phyloP scores from a whole-genome alignment of 2,113 vertebrate species.

The Bolborhynchus lineola region DNA sequence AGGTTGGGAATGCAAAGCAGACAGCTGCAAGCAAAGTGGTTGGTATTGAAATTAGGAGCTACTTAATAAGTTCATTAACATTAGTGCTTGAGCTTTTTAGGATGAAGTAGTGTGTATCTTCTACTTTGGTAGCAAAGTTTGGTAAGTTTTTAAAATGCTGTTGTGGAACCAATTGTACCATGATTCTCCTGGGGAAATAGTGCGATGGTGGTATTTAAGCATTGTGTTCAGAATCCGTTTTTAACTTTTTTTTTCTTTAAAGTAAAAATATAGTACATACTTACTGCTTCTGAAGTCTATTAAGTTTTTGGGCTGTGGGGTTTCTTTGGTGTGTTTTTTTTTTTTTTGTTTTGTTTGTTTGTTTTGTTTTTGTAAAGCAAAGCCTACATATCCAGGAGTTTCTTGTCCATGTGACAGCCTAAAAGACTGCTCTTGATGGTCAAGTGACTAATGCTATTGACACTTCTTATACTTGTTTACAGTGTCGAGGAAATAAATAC shows the following conservation, averaged over 20 bases:
- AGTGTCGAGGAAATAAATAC: background rate
- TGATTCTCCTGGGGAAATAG: background rate
- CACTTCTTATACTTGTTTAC: background rate
- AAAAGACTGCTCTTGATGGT: background rate
- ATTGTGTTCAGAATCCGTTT: background rate
- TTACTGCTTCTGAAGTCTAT: background rate
- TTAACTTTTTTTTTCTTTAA: background rate
- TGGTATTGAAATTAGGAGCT: no score
- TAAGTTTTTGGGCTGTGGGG: no score
- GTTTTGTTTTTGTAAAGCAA: no score
- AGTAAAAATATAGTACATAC: background rate
- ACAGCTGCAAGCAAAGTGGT: background rate
- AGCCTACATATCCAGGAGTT: no score
- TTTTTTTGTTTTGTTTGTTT: background rate
- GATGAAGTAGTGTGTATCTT: background rate
- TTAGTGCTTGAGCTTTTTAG: background rate
- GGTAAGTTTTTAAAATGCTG: background rate
- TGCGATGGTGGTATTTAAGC: background rate
- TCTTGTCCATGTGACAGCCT: background rate
- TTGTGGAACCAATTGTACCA: background rate
- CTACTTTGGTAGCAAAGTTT: background rate
- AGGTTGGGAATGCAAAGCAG: background rate
- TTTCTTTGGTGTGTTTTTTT: no score
- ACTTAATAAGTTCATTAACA: background rate
- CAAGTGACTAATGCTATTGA: background rate